Conservation (phyloP, 2,113 vertebrate genomes). For the Erpornis zantholeuca region DNA sequence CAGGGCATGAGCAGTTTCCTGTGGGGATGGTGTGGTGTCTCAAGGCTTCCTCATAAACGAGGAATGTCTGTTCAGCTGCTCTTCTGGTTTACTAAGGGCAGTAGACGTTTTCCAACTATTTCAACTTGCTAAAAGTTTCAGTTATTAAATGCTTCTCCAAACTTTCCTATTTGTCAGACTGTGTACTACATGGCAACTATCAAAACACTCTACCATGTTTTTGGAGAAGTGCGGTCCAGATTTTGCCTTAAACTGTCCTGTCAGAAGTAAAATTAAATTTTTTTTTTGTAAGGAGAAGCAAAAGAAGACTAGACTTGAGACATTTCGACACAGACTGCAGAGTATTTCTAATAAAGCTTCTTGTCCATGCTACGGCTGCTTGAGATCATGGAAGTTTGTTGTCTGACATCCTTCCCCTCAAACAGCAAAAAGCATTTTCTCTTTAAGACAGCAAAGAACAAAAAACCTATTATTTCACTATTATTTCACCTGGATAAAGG, state of each 20-base stretch:
- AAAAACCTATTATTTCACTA: not conserved
- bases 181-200: not conserved
- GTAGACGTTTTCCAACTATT: not conserved
- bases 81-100: not conserved
- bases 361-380: not conserved
- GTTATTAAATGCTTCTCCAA: not conserved
- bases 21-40: not conserved
- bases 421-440: not conserved
- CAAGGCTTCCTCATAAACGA: not conserved
- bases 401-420: not conserved
- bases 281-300: not conserved
- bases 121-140: not conserved
- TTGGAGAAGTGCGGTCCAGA: not conserved
- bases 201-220: not conserved
- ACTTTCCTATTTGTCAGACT: not conserved
- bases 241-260: not conserved
- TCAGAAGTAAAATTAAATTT: not conserved
- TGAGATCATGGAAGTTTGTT: not conserved
- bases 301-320: not conserved
- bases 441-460: not conserved
- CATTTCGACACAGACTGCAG: not conserved
- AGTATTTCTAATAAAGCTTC: not conserved
- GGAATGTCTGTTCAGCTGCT: not conserved
- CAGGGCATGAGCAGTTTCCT: constrained; percentile 5
- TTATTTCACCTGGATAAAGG: no score